Percentiles rank a stretch among this genome's conserved stretches.
phyloP scores from a whole-genome alignment of 30 jellyfish, hydroid and myxozoan genomes.

The Aurelia aurita complex sp. Pacific region DNA sequence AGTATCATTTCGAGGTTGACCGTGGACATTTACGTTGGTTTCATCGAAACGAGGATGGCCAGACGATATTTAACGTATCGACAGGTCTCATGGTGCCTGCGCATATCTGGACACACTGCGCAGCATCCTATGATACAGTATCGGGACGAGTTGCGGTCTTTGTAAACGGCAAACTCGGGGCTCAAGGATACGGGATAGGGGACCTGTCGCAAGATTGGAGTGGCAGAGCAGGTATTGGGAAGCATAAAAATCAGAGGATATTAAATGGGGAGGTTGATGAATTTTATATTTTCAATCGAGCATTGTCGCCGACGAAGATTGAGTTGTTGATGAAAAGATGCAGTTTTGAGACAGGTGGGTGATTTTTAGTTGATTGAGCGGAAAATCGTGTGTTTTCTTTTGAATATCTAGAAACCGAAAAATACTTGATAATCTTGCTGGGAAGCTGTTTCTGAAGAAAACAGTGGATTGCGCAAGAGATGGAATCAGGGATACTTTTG shows the following conservation, averaged over 20 bases:
- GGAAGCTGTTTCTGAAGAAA: no score
- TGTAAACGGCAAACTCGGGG: slow-evolving; percentile 95
- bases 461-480: no score
- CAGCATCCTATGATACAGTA: slow-evolving; percentile 87
- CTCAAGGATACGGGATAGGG: slow-evolving; percentile 92
- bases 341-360: slow-evolving; percentile 93
- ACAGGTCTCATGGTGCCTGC: slow-evolving; percentile 98
- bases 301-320: slow-evolving; percentile 87
- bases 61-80: slow-evolving; percentile 77
- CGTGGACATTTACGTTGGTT: slow-evolving; percentile 97
- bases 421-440: no score
- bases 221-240: slow-evolving; percentile 95
- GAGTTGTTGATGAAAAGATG: slow-evolving; percentile 91
- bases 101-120: slow-evolving; percentile 99
- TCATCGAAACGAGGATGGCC: slow-evolving; percentile 92
- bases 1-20: slow-evolving; percentile 94
- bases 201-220: slow-evolving; percentile 95
- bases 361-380: not conserved
- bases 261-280: slow-evolving; percentile 98
- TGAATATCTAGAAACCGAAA: no score
- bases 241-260: slow-evolving; percentile 77
- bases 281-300: slow-evolving; percentile 81
- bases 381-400: no score
- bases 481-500: no score
- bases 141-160: slow-evolving; percentile 88